A percentile compares a stretch with the other conserved stretches of the same genome.
These are phyloP conservation scores for Catharus ustulatus DNA, from an alignment of 2,797 vertebrate genomes.

Conservation along the genomic window DNA sequence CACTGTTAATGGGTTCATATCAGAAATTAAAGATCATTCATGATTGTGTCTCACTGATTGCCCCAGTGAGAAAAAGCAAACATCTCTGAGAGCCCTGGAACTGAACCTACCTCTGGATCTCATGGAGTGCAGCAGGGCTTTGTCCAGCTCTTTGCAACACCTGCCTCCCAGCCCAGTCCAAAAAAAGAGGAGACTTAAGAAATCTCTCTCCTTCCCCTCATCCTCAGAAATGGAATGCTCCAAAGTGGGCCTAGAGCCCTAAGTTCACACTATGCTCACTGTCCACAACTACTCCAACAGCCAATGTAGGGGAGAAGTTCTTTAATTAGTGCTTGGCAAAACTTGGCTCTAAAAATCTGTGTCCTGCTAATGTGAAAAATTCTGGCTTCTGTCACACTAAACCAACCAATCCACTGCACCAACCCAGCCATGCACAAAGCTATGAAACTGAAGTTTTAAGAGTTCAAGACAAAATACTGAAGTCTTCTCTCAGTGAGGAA, in stretches of 20 bases:
- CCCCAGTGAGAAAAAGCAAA: not conserved
- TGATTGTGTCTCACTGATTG: not conserved
- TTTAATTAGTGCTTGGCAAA: not conserved
- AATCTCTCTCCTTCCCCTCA: not conserved
- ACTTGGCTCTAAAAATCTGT: not conserved
- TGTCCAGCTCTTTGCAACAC: too few relatives aligned
- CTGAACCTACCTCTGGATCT: not conserved
- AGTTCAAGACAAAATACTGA: not conserved
- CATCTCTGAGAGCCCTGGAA: not conserved
- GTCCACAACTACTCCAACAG: not conserved
- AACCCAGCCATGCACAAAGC: not conserved
- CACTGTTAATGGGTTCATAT: fast-evolving
- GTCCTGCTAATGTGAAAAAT: not conserved
- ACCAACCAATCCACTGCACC: not conserved
- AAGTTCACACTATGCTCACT: not conserved
- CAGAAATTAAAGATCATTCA: not conserved
- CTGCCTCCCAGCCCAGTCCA: not conserved
- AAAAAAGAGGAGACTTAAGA: not conserved
- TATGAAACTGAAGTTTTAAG: not conserved
- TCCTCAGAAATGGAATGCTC: not conserved
- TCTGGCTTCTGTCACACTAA: not conserved
- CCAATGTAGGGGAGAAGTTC: not conserved
- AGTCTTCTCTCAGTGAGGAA: not conserved
- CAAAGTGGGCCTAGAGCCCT: not conserved
- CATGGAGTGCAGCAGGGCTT: not conserved